A percentile compares a stretch with the other conserved stretches of the same genome.
Conservation (phyloP, 2,797 vertebrate genomes). For the Staurois parvus region DNA sequence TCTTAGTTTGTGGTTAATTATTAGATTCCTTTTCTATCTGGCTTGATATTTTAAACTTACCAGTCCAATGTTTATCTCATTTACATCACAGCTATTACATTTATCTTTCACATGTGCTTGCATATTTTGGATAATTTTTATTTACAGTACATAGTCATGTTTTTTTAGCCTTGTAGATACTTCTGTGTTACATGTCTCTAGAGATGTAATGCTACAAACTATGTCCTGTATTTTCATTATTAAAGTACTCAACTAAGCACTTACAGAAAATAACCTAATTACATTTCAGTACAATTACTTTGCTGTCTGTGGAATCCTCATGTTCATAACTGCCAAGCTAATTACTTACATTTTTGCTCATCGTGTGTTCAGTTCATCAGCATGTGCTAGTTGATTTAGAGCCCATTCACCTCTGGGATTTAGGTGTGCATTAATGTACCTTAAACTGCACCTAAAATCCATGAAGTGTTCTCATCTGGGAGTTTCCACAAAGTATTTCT, state of each 20-base stretch:
- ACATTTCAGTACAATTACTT: neutral
- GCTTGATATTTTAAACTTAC: slow-evolving; percentile 12
- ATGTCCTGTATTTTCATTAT: neutral
- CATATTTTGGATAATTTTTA: neutral
- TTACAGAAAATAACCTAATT: neutral
- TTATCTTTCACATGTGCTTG: neutral
- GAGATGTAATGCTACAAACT: neutral
- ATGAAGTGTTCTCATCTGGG: no score
- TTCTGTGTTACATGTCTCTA: neutral
- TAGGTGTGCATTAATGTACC: neutral
- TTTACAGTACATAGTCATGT: no score
- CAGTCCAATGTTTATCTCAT: slow-evolving; percentile 11
- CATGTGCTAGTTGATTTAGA: neutral
- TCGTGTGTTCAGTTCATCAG: neutral
- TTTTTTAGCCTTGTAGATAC: no score
- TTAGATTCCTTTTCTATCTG: slow-evolving; percentile 24
- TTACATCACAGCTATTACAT: neutral
- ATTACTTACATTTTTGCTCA: neutral
- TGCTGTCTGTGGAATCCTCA: neutral
- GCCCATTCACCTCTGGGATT: no score
- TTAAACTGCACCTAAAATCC: neutral
- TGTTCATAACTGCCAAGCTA: neutral
- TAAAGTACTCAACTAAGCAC: neutral
- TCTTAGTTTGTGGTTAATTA: slow-evolving; percentile 64
- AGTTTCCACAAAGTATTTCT: neutral